Evolutionary conservation across 2,888 invertebrate species (phyloP).

Genomic region (Teinopalpus imperialis): DNA sequence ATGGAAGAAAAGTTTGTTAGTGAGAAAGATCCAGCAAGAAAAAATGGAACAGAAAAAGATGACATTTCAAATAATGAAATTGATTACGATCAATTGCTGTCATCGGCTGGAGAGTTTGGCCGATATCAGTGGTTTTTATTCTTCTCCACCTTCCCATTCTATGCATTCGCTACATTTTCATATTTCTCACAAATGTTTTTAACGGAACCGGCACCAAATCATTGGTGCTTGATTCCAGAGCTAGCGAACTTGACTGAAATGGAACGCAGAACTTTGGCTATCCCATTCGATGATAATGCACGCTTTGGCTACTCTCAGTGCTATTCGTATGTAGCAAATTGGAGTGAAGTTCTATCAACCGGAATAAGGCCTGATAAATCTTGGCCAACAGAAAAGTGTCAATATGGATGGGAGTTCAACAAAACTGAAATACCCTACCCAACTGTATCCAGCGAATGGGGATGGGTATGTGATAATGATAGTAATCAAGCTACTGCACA

Average conservation of each 20-base stretch:
- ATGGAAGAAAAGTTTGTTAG: conserved; percentile 22
- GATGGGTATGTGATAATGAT: conserved; percentile 59
- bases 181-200: conserved; percentile 59
- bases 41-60: conserved; percentile 1
- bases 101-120: conserved; percentile 59
- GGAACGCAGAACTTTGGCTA: conserved; percentile 49
- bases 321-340: conserved; percentile 50
- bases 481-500: conserved; percentile 63
- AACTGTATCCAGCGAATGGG: conserved; percentile 57
- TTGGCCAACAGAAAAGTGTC: conserved; percentile 46
- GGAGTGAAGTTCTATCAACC: conserved; percentile 46
- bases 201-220: conserved; percentile 55
- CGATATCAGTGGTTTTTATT: conserved; percentile 52
- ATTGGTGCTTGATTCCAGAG: conserved; percentile 63
- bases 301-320: conserved; percentile 59
- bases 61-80: conserved; percentile 29
- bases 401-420: conserved; percentile 63
- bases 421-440: conserved; percentile 59
- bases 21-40: conserved; percentile 12
- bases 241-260: conserved; percentile 48
- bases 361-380: conserved; percentile 38
- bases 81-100: conserved; percentile 51
- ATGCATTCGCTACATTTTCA: conserved; percentile 50
- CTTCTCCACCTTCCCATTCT: conserved; percentile 52
- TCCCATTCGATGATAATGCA: conserved; percentile 44